Evolutionary conservation across 2,888 invertebrate genomes (phyloP), one percentile per base, ranked within the genome.

Genomic region (Trichogramma dendrolimi): DNA sequence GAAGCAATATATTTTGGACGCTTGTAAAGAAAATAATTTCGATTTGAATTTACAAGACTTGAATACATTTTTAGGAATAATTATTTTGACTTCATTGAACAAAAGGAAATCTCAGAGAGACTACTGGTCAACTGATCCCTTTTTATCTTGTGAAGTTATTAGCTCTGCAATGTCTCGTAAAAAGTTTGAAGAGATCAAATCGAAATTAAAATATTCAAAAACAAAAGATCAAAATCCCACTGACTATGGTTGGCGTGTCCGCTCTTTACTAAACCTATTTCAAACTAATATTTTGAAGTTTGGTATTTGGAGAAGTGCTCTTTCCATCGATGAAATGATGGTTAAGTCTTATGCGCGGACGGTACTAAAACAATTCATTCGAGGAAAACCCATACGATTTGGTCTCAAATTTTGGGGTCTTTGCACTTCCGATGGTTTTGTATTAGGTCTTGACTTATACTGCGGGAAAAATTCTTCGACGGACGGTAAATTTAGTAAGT

Each of bases 341-440:
- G 65, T 55, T 6, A 66, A 63, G 60, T 68, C 51, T 27, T 64
- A 58, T 62, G 67, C 58, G 6, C 50, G 62, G 54, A 64, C 63
- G 1, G n/a, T 41, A 5, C 14, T 69, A 40, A 66, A 67, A 52
- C 65, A 68, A 50, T 68, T 66, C 46, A 66, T 68, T n/a, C 58
- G 57, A 43, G 63, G 62, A 40, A 69, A 69, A 64, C 63, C 68
- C 8, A 60, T 52, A 43, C 55, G 65, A 60, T 68, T 66, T 58
- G 68, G 66, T 6, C n/a, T 68, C 4, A 68, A 67, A 66, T 60
- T 66, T 55, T 69, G 67, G 67, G 61, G 62, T 8, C 10, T 67
- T 0, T 67, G 64, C 59, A 65, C 62, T 14, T 49, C 63, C 4
- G 56, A 63, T 58, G 66, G 68, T 14, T 69, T 58, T 53, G 40